Base-by-base conservation (phyloP, 2,888 invertebrate genomes). In the Eupithecia pulchellata region DNA sequence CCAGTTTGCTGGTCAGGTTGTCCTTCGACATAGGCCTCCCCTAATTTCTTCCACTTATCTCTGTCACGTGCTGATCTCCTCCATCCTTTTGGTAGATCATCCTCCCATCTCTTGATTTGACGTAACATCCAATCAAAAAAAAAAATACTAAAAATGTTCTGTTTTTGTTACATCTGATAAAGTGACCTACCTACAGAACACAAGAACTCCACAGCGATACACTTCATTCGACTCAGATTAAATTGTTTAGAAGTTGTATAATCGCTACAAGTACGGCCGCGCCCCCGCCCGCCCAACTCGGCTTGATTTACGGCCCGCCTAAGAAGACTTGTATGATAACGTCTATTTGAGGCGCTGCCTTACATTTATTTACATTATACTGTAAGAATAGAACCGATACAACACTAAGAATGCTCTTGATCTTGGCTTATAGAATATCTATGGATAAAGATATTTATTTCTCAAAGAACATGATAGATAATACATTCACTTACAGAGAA, bases 361-460 rank as follows among this genome's bases (percentile, higher is more conserved):
- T 63, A 64, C 57, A 69, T 67, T 71, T 72, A 72, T 72, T 72
- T 72, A 72, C 68, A 68, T 68, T 63, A 9, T 20, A 55, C 55
- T 68, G n/a, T 65, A 55, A 72, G 58, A 69, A 68, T 66, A 69
- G 68, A 60, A 36, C 25, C 58, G 32, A 20, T 25, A 20, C 0
- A 61, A 61, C 13, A 20, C 34, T 34, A 52, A 25, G 52, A 52
- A 52, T 25, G 20, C 5, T 32, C 25, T n/a, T 61, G 61, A 61
- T 34, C 61, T 61, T 61, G 5, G 30, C 11, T 61, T 13, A 14
- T n/a, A 36, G 4, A 36, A 61, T 34, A 61, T 36, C 25, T n/a
- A n/a, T n/a, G n/a, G n/a, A n/a, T n/a, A n/a, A n/a, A n/a, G n/a
- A n/a, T n/a, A n/a, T n/a, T n/a, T n/a, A n/a, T n/a, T n/a, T n/a